Percentiles rank a stretch among this genome's conserved stretches.
Conservation (phyloP, 2,888 invertebrate genomes). For the Cantharis nigra region DNA sequence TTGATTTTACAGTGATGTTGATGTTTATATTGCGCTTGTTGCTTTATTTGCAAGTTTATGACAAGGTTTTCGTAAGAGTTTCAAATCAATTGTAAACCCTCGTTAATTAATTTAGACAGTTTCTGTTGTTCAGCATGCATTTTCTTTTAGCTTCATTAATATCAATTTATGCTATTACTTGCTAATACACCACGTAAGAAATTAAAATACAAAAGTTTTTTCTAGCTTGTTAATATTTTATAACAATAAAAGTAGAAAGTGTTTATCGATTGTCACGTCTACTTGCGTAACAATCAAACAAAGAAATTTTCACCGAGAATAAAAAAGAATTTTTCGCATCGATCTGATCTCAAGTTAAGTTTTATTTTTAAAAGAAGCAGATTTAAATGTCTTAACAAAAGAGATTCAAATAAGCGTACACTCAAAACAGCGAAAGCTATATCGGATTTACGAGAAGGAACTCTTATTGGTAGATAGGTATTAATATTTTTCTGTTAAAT, state of each 20-base stretch:
- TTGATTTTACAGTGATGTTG: neutral
- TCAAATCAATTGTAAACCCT: neutral
- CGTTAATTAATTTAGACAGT: neutral
- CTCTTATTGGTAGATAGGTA: too few relatives aligned
- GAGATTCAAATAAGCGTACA: neutral
- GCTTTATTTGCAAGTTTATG: neutral
- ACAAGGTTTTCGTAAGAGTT: neutral
- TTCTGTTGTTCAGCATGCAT: neutral
- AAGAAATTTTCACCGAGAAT: neutral
- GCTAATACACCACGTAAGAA: neutral
- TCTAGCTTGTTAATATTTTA: neutral
- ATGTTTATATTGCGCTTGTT: neutral
- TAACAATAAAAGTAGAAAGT: neutral
- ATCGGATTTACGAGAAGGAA: too few relatives aligned
- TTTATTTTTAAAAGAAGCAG: neutral
- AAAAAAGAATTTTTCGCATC: neutral
- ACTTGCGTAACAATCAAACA: neutral
- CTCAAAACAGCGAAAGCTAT: too few relatives aligned
- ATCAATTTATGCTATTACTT: neutral
- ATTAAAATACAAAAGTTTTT: neutral
- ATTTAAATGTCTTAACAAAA: neutral
- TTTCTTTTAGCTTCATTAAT: neutral
- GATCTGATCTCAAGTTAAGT: neutral
- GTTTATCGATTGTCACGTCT: neutral
- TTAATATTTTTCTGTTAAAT: too few relatives aligned